Evolutionary conservation across 2,888 invertebrate genomes (phyloP).

Genomic region (Proisotoma minuta): DNA sequence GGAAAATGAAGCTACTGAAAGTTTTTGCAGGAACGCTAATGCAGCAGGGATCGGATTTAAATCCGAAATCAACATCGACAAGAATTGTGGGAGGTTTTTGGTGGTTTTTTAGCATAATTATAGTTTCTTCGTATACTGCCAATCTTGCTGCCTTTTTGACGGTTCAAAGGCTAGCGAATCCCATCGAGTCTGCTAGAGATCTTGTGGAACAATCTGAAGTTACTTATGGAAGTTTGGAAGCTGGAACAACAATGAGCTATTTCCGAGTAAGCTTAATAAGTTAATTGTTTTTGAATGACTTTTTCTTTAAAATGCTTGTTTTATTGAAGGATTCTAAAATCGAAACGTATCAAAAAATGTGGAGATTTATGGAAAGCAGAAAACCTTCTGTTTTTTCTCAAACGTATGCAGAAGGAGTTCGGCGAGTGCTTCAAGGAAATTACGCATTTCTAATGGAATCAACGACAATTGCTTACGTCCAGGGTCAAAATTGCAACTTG

Average conservation of each 20-base stretch:
- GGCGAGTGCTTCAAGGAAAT: conserved; percentile 73
- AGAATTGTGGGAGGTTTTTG: conserved; percentile 58
- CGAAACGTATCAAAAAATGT: conserved; percentile 88
- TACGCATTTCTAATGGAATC: conserved; percentile 99
- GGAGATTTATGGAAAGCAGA: conserved; percentile 84
- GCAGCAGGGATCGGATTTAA: conserved; percentile 85
- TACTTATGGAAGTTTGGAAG: conserved; percentile 73
- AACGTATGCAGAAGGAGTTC: conserved; percentile 71
- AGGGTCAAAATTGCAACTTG: conserved; percentile 75
- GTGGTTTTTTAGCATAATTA: conserved; percentile 63
- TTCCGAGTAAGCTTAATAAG: conserved; percentile 59
- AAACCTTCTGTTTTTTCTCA: conserved; percentile 67
- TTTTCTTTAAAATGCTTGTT: neutral
- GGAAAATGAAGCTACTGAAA: neutral
- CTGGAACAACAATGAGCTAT: conserved; percentile 84
- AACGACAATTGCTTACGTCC: conserved; percentile 77
- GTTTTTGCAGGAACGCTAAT: conserved; percentile 65
- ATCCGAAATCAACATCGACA: conserved; percentile 70
- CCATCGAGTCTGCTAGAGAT: conserved; percentile 80
- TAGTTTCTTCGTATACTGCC: conserved; percentile 86
- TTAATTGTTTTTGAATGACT: neutral
- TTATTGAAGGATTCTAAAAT: conserved; percentile 73
- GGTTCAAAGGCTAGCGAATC: conserved; percentile 80
- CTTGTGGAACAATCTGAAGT: conserved; percentile 60
- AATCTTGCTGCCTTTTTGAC: conserved; percentile 68